Conservation (phyloP, 2,113 vertebrate genomes). For the Chaetops frenatus region DNA sequence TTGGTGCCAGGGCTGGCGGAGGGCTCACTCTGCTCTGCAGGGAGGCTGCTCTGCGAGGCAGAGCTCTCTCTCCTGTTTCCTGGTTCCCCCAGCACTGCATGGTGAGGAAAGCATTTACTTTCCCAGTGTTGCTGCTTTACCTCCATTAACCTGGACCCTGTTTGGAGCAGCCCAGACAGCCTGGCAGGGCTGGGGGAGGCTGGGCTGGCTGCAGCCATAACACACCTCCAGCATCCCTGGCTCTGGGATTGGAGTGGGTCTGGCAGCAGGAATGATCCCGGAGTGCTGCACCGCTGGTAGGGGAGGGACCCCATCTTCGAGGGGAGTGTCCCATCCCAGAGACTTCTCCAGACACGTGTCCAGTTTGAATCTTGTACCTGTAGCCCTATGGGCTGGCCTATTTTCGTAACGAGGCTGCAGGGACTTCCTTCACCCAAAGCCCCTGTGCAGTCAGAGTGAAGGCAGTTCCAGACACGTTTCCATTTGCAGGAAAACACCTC, state of each 20-base stretch:
- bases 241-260: neutral
- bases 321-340: slow-evolving; percentile 53
- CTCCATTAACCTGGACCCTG: neutral
- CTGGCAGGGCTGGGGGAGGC: neutral
- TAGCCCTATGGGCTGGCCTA: accelerated
- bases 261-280: neutral
- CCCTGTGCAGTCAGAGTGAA: neutral
- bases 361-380: neutral
- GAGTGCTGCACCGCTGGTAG: neutral
- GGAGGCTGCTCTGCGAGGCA: neutral
- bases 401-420: slow-evolving; percentile 49
- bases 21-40: accelerated
- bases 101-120: neutral
- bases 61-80: neutral
- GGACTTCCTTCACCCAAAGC: slow-evolving; percentile 9
- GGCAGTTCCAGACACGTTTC: slow-evolving; percentile 44
- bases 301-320: neutral
- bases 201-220: neutral
- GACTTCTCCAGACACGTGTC: neutral
- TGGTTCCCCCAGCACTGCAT: neutral
- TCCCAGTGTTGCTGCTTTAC: neutral
- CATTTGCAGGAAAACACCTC: slow-evolving; percentile 6
- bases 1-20: neutral
- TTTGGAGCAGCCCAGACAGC: neutral
- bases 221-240: neutral